Evolutionary conservation across 2,113 vertebrate genomes (phyloP), one percentile per base, ranked within the genome.

Genomic region (Polypterus bichir): DNA sequence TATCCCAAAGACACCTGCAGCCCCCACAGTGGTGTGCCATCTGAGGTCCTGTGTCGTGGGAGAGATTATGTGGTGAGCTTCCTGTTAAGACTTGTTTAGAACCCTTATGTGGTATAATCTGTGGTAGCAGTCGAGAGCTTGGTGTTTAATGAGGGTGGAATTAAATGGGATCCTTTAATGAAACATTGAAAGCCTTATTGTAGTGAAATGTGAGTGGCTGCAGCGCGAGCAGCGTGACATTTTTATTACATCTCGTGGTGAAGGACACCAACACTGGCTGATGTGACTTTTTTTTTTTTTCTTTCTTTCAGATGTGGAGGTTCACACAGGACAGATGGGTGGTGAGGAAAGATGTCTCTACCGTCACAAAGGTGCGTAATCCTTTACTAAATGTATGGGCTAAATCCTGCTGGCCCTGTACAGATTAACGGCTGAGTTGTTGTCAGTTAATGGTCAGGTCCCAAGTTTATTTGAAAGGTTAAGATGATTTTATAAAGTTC

Each of bases 1-100:
- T 97, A 99, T 77, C 95, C 96, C 0, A 97, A 97, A 76, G 94
- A 92, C 72, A 92, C 85, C 7, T 97, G 88, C 68, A 99, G 96
- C 56, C 91, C 95, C 2, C 92, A 96, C 68, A 98, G 96, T 1
- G 93, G 95, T 0, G 93, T 98, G 60, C 88, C 93, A 2, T 93
- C 95, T 0, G 94, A 99, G 69, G 90, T 98, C 53, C 89, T 99
- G 60, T 99, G 96, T 69, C 83, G 96, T 1, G 96, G 93, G 7
- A 82, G 96, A 45, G 96, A 99, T 79, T 99, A 94, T 70, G 92
- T 97, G 65, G 96, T 99, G 76, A 92, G 92, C 83, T 47, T 27
- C 27, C 27, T 27, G 27, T 27, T 27, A 27, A 27, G 27, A 27
- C 27, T 27, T 27, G 27, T 27, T 27, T 27, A 27, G 2, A 27